Evolutionary conservation across 2,113 vertebrate genomes (phyloP).

Genomic region (Rhinogobius similis): DNA sequence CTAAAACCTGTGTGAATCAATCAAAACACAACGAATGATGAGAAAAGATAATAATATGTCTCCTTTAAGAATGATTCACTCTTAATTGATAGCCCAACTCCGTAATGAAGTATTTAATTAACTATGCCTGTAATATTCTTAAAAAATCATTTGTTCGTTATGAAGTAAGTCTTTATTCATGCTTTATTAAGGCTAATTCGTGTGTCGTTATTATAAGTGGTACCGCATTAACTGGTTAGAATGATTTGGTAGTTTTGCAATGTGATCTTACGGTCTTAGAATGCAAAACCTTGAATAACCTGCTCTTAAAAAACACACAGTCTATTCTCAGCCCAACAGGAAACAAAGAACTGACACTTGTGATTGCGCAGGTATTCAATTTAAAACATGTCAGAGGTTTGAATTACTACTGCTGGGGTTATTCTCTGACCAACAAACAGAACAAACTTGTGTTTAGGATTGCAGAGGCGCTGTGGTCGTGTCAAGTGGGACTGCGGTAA

Average conservation of each 20-base stretch:
- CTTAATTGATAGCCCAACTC: too few relatives aligned
- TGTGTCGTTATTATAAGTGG: neutral
- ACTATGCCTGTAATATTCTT: too few relatives aligned
- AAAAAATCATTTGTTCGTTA: too few relatives aligned
- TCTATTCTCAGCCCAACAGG: neutral
- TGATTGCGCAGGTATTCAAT: conserved; percentile 4
- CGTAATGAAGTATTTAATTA: too few relatives aligned
- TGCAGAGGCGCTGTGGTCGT: neutral
- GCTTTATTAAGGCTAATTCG: too few relatives aligned
- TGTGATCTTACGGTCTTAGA: too few relatives aligned
- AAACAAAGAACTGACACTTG: neutral
- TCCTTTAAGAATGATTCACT: too few relatives aligned
- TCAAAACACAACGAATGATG: too few relatives aligned
- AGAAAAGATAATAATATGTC: too few relatives aligned
- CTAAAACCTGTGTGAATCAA: too few relatives aligned
- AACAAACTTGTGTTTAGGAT: conserved; percentile 8
- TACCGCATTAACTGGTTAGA: neutral
- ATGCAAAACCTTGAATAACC: neutral
- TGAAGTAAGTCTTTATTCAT: too few relatives aligned
- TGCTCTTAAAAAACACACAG: neutral
- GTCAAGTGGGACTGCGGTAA: conserved; percentile 4
- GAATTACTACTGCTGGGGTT: conserved; percentile 1
- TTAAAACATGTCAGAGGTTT: neutral
- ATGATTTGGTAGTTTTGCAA: neutral
- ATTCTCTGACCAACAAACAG: conserved; percentile 8